Evolutionary conservation across 2,888 invertebrate species (phyloP).

Genomic region (Hirtodrosophila duncani): DNA sequence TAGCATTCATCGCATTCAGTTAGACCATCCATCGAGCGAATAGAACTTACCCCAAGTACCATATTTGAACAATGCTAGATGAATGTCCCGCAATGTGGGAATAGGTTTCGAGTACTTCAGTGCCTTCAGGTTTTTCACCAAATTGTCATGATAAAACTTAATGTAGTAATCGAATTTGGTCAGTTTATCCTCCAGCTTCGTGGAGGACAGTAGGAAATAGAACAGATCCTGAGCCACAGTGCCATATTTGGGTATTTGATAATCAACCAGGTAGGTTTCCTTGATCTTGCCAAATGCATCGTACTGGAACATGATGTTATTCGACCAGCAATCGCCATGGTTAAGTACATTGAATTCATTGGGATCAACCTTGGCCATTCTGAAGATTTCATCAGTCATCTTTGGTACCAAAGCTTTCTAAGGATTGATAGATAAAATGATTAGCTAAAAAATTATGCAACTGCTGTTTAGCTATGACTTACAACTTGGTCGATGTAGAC

Average conservation of each 20-base stretch:
- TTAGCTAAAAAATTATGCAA: not conserved
- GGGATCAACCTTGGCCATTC: conserved; percentile 28
- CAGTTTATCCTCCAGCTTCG: conserved; percentile 66
- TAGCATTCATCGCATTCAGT: no score
- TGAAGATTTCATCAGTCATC: conserved; percentile 35
- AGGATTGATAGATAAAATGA: not conserved
- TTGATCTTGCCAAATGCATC: conserved; percentile 53
- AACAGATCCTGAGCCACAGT: conserved; percentile 68
- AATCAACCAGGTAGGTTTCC: conserved; percentile 68
- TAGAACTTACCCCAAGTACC: conserved; percentile 62
- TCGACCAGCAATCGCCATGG: conserved; percentile 71
- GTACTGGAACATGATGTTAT: conserved; percentile 71
- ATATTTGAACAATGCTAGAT: conserved; percentile 53
- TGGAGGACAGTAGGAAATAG: conserved; percentile 71
- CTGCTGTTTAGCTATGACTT: conserved; percentile 2
- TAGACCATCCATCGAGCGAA: no score
- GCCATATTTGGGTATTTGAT: conserved; percentile 65
- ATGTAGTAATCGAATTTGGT: conserved; percentile 72
- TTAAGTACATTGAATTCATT: conserved; percentile 62
- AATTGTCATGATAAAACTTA: conserved; percentile 67
- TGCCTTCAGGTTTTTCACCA: conserved; percentile 56
- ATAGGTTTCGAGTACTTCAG: conserved; percentile 65
- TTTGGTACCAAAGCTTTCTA: conserved; percentile 36
- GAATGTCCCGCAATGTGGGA: conserved; percentile 65
- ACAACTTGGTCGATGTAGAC: conserved; percentile 57